Evolutionary conservation across 2,113 vertebrate genomes (phyloP), one percentile per base, ranked within the genome.

Genomic region (Ptilorrhoa leucosticta): DNA sequence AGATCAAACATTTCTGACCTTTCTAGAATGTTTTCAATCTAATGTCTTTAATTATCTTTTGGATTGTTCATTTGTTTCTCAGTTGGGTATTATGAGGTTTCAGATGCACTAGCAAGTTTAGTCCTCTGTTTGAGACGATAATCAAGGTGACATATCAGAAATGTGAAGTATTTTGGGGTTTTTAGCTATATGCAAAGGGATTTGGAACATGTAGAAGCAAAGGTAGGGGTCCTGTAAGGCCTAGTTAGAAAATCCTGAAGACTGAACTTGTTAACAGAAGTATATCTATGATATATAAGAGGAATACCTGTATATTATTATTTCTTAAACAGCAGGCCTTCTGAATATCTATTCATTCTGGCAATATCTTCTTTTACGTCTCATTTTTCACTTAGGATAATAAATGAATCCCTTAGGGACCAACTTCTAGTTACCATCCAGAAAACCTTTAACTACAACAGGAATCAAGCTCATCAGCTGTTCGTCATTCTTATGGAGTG

Each of bases 381-480:
- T 86, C 24, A 57, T 95, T 93, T 95, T 93, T 83, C 63, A 26
- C 93, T 93, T 96, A 99, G 99, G 77, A 81, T 98, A 92, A 98
- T 99, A 86, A 99, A 96, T 2, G 99, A 99, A 30, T 98, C 99
- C 28, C 98, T 99, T 79, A 97, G 98, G 97, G 99, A 99, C 90
- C 99, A 99, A 75, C 99, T 99, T 63, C 95, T 99, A 44, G 99
- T 99, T 60, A 99, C 99, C 68, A 99, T 99, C 94, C 99, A 99
- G 98, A 99, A 99, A 97, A 99, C 99, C 9, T 99, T 99, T 92
- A 99, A 99, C 93, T 99, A 99, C 96, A 99, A 93, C 97, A 99
- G 98, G 95, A 98, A 96, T 61, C 99, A 99, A 75, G 99, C 99
- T 0, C 98, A 99, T 76, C 99, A 99, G 95, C 98, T 99, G 65